A percentile compares a stretch with the other conserved stretches of the same genome.
Evolutionary conservation across 2,888 invertebrate genomes (phyloP).

Genomic region (Halictus ligatus): DNA sequence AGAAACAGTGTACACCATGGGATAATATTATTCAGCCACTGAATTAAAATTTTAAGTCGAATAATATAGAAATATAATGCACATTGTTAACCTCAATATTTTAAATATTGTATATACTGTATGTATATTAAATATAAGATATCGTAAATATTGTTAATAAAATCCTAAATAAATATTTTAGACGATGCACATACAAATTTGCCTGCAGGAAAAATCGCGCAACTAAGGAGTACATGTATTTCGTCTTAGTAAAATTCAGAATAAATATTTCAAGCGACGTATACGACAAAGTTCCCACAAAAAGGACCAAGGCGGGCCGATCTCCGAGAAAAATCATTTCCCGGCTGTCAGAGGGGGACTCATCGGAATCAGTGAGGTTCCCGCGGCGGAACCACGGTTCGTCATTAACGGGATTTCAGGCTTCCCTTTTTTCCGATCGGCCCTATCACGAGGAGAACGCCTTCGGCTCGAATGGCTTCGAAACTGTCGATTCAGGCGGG

Average conservation of each 20-base stretch:
- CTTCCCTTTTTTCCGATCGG: slow-evolving; percentile 26
- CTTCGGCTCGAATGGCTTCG: slow-evolving; percentile 51
- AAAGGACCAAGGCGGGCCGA: not conserved
- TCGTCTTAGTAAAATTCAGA: not conserved
- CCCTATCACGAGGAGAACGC: slow-evolving; percentile 22
- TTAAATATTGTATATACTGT: too few relatives aligned
- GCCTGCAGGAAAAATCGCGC: too few relatives aligned
- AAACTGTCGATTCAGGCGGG: slow-evolving; percentile 68
- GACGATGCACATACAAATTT: too few relatives aligned
- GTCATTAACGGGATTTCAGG: slow-evolving; percentile 39
- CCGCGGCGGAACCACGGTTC: slow-evolving; percentile 20
- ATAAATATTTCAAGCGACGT: not conserved
- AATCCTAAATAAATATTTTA: too few relatives aligned
- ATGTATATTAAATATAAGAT: too few relatives aligned
- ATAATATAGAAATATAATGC: too few relatives aligned
- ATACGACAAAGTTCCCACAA: too few relatives aligned
- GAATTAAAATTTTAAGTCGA: too few relatives aligned
- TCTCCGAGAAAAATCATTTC: slow-evolving; percentile 1
- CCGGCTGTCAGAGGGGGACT: not conserved
- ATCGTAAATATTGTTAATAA: too few relatives aligned
- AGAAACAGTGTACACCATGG: not conserved
- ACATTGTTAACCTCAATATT: too few relatives aligned
- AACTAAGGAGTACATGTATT: not conserved
- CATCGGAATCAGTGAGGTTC: not conserved
- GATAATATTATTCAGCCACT: not conserved